Conservation (phyloP, 2,113 vertebrate genomes). For the Protobothrops flavoviridis region DNA sequence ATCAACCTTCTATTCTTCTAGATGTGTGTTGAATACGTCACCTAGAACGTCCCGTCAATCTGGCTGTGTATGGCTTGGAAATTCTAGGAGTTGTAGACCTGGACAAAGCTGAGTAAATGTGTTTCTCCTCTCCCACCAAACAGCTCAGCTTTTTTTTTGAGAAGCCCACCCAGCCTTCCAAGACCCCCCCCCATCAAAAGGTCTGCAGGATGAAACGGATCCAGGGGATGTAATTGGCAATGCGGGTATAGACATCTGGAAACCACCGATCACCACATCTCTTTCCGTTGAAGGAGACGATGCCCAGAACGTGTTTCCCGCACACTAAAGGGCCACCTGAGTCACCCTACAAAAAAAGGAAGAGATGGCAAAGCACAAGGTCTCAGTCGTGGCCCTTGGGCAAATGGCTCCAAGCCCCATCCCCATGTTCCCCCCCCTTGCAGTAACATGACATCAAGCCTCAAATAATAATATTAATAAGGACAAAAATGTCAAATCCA, state of each 20-base stretch:
- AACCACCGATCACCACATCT: conserved; percentile 65
- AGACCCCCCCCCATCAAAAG: not conserved
- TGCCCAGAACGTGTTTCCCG: conserved; percentile 50
- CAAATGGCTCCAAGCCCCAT: not conserved
- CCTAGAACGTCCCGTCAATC: not conserved
- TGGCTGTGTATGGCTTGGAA: not conserved
- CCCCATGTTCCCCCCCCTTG: not conserved
- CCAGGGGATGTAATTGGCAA: conserved; percentile 69
- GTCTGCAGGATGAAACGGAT: conserved; percentile 33
- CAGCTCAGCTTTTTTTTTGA: not conserved
- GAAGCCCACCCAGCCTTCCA: not conserved
- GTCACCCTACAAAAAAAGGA: conserved; percentile 58
- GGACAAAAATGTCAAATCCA: not conserved
- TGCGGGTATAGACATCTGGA: conserved; percentile 69
- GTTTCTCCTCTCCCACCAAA: too few relatives aligned
- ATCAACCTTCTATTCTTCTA: not conserved
- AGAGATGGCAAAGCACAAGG: not conserved
- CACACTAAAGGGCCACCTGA: conserved; percentile 74
- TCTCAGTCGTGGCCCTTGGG: not conserved
- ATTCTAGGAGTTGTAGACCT: not conserved
- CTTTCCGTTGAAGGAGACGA: conserved; percentile 69
- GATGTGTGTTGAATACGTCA: not conserved
- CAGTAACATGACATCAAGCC: not conserved
- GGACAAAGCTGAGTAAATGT: not conserved
- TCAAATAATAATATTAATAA: not conserved